phyloP scores from a whole-genome alignment of 2,797 vertebrate genomes.

The Epinephelus awoara region DNA sequence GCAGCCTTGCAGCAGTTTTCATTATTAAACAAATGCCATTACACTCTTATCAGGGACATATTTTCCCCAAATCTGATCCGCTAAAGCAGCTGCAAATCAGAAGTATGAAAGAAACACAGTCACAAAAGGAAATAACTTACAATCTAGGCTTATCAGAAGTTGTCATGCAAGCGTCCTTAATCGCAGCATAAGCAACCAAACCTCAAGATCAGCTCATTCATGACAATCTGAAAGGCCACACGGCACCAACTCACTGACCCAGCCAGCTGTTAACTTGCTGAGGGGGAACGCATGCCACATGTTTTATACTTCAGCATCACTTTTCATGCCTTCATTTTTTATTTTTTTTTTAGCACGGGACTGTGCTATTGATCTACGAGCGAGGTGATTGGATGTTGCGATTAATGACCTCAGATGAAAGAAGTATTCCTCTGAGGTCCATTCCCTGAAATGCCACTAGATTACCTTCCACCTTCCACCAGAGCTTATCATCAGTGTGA shows the following conservation, averaged over 20 bases:
- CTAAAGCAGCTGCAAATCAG: slow-evolving; percentile 35
- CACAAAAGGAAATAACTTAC: slow-evolving; percentile 4
- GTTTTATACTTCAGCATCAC: slow-evolving; percentile 77
- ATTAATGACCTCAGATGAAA: slow-evolving; percentile 86
- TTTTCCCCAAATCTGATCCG: slow-evolving; percentile 23
- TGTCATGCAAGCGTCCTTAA: slow-evolving; percentile 47
- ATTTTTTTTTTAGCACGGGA: slow-evolving; percentile 75
- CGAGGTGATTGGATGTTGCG: slow-evolving; percentile 80
- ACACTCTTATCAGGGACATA: slow-evolving; percentile 32
- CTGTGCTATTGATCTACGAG: slow-evolving; percentile 85
- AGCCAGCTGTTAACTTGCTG: slow-evolving; percentile 69
- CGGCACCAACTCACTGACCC: slow-evolving; percentile 60
- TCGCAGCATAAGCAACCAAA: slow-evolving; percentile 53
- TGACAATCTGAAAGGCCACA: slow-evolving; percentile 63
- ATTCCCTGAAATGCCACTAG: slow-evolving; percentile 84
- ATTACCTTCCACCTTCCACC: slow-evolving; percentile 80
- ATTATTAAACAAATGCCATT: slow-evolving; percentile 65
- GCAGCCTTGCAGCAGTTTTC: slow-evolving; percentile 50
- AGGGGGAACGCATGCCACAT: slow-evolving; percentile 66
- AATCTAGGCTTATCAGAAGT: slow-evolving; percentile 24
- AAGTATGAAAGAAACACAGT: slow-evolving; percentile 22
- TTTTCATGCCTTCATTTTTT: slow-evolving; percentile 79
- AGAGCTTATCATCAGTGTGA: slow-evolving; percentile 80
- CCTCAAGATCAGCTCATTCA: slow-evolving; percentile 61
- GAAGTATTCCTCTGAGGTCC: slow-evolving; percentile 83